These are phyloP conservation scores for Fulmarus glacialis DNA, from an alignment of 2,113 vertebrate genomes.

Conservation along the genomic window DNA sequence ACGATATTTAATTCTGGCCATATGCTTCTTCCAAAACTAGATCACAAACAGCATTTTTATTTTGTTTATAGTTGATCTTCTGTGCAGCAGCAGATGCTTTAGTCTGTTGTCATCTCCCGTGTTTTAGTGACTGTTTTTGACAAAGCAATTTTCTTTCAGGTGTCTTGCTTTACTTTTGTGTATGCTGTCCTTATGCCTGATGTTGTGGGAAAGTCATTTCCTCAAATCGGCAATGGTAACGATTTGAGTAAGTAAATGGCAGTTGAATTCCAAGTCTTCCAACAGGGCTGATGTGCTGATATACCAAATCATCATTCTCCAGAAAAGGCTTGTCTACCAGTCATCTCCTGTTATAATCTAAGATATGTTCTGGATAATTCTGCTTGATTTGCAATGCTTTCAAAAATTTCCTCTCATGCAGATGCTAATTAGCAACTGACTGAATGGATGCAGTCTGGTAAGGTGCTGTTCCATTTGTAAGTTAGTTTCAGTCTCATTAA, in stretches of 20 bases:
- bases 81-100: background rate
- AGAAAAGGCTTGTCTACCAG: background rate
- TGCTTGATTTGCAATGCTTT: background rate
- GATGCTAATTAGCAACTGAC: background rate
- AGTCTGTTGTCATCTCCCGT: constrained; percentile 29
- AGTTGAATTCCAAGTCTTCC: constrained; percentile 24
- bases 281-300: background rate
- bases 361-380: background rate
- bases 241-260: background rate
- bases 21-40: background rate
- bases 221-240: background rate
- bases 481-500: constrained; percentile 11
- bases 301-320: background rate
- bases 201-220: background rate
- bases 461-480: background rate
- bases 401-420: background rate
- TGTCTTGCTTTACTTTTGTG: constrained; percentile 13
- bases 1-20: background rate
- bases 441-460: background rate
- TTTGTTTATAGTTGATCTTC: constrained; percentile 5
- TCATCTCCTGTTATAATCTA: background rate
- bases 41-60: background rate
- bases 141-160: constrained; percentile 38
- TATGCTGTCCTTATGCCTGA: constrained; percentile 7
- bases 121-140: constrained; percentile 43